Conservation (phyloP, 2,888 invertebrate species). For the Hirtodrosophila trivittata region DNA sequence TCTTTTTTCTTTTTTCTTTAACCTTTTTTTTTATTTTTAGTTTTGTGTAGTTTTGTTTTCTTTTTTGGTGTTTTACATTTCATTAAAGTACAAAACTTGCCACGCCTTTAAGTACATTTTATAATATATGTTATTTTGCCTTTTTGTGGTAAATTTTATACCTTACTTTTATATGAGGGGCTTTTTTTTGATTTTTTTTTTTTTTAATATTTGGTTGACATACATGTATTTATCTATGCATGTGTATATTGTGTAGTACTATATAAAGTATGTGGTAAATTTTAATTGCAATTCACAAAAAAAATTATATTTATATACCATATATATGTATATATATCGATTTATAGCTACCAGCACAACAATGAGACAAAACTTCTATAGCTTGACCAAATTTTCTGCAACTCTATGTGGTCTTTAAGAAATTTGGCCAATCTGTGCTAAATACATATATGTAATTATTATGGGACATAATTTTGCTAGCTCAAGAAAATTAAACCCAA, state of each 20-base stretch:
- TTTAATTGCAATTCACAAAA: conserved; percentile 42
- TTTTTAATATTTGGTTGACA: conserved; percentile 4
- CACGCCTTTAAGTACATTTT: conserved; percentile 7
- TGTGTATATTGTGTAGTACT: too few relatives aligned
- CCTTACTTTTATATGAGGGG: not conserved
- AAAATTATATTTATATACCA: conserved; percentile 14
- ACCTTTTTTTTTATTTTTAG: conserved; percentile 39
- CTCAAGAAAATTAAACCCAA: conserved; percentile 38
- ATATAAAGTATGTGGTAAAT: conserved; percentile 21
- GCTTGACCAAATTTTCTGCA: conserved; percentile 20
- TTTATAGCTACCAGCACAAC: conserved; percentile 60
- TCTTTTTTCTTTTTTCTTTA: conserved; percentile 15
- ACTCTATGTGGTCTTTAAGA: conserved; percentile 32
- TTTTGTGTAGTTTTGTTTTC: conserved; percentile 50
- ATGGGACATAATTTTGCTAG: conserved; percentile 53
- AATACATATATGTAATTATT: conserved; percentile 34
- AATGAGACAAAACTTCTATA: conserved; percentile 34
- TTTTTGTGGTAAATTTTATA: conserved; percentile 2
- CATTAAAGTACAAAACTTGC: conserved; percentile 67
- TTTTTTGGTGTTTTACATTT: conserved; percentile 64
- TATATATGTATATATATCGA: conserved; percentile 4
- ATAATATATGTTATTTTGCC: conserved; percentile 5
- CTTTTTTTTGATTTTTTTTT: not conserved
- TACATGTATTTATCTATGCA: conserved; percentile 26
- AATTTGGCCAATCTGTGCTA: conserved; percentile 62